These are phyloP conservation scores for Melanchra persicariae DNA, from an alignment of 2,888 invertebrate genomes.

Conservation along the genomic window DNA sequence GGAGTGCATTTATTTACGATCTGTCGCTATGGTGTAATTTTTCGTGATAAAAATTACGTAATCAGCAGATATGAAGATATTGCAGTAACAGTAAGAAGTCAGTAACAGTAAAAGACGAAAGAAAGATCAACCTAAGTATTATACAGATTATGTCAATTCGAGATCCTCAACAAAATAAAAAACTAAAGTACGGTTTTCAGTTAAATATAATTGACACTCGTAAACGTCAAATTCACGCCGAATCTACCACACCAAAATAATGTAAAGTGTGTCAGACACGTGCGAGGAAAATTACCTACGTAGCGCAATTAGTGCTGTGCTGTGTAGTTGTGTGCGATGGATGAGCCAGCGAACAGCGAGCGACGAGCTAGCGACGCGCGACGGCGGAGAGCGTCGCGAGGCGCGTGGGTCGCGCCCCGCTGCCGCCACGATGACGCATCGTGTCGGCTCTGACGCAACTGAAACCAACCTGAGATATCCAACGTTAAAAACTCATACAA, in stretches of 20 bases:
- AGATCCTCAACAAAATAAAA: constrained; percentile 5
- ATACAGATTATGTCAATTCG: background rate
- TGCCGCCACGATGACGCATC: constrained; percentile 85
- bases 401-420: constrained; percentile 82
- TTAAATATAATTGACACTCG: constrained; percentile 6
- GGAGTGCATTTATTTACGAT: background rate
- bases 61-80: background rate
- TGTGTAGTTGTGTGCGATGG: constrained; percentile 44
- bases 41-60: background rate
- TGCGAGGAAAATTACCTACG: constrained; percentile 62
- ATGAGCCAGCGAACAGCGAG: constrained; percentile 45
- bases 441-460: constrained; percentile 61
- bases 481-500: constrained; percentile 15
- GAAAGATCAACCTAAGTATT: background rate
- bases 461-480: constrained; percentile 43
- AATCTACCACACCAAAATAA: constrained; percentile 23
- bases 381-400: constrained; percentile 59
- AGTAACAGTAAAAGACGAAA: background rate
- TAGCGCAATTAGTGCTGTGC: constrained; percentile 31
- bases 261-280: constrained; percentile 71
- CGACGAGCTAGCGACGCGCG: too few relatives aligned
- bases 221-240: constrained; percentile 36
- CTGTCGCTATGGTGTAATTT: background rate
- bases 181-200: background rate
- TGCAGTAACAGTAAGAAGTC: background rate